Evolutionary conservation across 2,113 vertebrate genomes (phyloP), one percentile per base, ranked within the genome.

Genomic region (Clinocottus analis): DNA sequence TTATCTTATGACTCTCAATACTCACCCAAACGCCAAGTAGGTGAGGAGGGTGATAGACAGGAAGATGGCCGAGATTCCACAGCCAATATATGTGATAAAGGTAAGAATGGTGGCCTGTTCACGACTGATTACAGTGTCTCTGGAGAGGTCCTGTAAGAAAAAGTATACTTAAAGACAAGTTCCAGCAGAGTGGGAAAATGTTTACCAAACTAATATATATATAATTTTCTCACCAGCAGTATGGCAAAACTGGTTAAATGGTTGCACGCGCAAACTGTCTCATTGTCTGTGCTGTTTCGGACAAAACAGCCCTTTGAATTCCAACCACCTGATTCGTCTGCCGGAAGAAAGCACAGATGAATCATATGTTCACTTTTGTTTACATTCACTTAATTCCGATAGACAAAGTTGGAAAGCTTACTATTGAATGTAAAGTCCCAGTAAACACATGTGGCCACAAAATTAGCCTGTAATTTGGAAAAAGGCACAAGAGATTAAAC

Each of bases 201-300:
- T 35, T 45, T 21, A 41, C 4, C 1, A 55, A 74, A 31, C 4
- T n/a, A 8, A 45, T 16, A 45, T 51, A 53, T 23, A 5, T 14
- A 55, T 63, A 0, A 17, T 67, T 0, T 25, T 25, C 84, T 84
- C 92, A 99, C 98, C 94, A 99, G 92, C 64, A 99, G 93, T 85
- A 99, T 94, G 1, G 95, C 96, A 82, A 99, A 99, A 83, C 97
- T 97, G 64, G 98, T 99, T 53, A 99, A 96, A 89, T 99, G 98
- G 88, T 95, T 97, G 89, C 98, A 99, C 72, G 91, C 94, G 82
- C 98, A 99, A 51, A 94, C 74, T 0, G 97, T 98, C 90, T 96
- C 94, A 55, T 94, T 93, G 60, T 90, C 85, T 67, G 90, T 96
- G 19, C 75, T 94, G 75, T 95, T 96, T 81, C 73, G 89, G 65